Percentiles rank a stretch among this genome's conserved stretches.
phyloP scores from a whole-genome alignment of 2,888 invertebrate species.

The Agrochola macilenta region DNA sequence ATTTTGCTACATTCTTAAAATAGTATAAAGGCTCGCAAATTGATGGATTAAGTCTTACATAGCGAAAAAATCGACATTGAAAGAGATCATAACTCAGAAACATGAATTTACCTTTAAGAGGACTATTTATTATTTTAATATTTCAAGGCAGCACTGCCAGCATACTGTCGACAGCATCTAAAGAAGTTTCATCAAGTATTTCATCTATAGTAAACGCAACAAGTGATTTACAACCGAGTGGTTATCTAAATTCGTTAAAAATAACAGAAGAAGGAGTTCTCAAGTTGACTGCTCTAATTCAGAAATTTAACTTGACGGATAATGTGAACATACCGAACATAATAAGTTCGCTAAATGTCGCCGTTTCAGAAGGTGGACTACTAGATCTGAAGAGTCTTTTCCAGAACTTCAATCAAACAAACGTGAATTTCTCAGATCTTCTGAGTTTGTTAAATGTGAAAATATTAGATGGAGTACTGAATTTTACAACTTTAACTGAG shows the following conservation, averaged over 20 bases:
- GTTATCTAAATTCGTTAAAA: background rate
- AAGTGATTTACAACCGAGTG: background rate
- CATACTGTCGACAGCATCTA: background rate
- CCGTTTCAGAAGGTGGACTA: background rate
- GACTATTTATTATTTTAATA: conserved; percentile 15
- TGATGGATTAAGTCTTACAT: background rate
- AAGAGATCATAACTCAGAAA: conserved; percentile 9
- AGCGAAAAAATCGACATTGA: background rate
- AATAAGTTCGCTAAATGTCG: background rate
- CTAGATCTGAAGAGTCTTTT: background rate
- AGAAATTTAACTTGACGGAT: background rate
- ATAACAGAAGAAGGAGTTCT: background rate
- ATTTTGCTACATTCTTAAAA: background rate
- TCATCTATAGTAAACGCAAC: background rate
- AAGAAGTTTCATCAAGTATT: background rate
- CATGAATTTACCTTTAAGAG: conserved; percentile 17
- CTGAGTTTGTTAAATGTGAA: conserved; percentile 13
- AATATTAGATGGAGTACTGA: background rate
- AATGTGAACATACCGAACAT: background rate
- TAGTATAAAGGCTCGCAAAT: background rate
- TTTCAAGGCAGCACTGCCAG: conserved; percentile 2
- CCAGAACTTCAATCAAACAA: background rate
- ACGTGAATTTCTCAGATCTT: conserved; percentile 2
- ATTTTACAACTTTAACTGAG: conserved; percentile 15
- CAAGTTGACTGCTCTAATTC: background rate